Conservation (phyloP, 2,113 vertebrate genomes). For the Nycticebus coucang region DNA sequence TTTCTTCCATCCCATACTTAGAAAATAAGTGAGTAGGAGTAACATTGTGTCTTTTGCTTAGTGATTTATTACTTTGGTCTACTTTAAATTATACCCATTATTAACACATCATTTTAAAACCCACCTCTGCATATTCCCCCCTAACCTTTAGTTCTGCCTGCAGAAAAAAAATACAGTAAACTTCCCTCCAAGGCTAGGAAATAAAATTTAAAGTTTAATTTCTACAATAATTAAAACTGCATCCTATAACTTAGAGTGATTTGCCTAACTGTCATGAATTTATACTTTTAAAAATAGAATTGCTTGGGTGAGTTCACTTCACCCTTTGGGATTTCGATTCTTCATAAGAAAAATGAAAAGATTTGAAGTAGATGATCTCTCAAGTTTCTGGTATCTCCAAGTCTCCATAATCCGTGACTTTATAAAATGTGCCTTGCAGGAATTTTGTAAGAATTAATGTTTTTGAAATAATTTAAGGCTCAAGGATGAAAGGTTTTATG, state of each 20-base stretch:
- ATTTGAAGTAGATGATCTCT: slow-evolving; percentile 19
- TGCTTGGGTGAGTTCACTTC: slow-evolving; percentile 20
- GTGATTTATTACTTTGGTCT: background rate
- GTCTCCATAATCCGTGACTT: slow-evolving; percentile 55
- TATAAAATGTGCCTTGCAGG: slow-evolving; percentile 60
- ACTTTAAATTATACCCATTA: background rate
- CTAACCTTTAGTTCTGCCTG: background rate
- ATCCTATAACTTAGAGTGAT: background rate
- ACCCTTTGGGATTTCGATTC: background rate
- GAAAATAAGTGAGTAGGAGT: background rate
- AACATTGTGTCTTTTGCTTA: background rate
- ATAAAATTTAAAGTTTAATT: slow-evolving; percentile 32
- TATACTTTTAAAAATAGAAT: background rate
- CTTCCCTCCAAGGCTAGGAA: background rate
- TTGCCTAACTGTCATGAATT: background rate
- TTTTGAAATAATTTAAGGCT: slow-evolving; percentile 72
- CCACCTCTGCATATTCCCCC: background rate
- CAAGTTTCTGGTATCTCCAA: slow-evolving; percentile 36
- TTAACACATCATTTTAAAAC: background rate
- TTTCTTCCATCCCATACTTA: background rate
- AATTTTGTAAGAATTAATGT: slow-evolving; percentile 67
- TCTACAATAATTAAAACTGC: slow-evolving; percentile 9
- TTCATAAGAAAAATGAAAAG: slow-evolving; percentile 42
- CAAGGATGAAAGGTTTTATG: slow-evolving; percentile 74
- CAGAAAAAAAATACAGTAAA: background rate